Conservation (phyloP, 53 echinoderm and acorn worm species). For the Hippasteria phrygiana region DNA sequence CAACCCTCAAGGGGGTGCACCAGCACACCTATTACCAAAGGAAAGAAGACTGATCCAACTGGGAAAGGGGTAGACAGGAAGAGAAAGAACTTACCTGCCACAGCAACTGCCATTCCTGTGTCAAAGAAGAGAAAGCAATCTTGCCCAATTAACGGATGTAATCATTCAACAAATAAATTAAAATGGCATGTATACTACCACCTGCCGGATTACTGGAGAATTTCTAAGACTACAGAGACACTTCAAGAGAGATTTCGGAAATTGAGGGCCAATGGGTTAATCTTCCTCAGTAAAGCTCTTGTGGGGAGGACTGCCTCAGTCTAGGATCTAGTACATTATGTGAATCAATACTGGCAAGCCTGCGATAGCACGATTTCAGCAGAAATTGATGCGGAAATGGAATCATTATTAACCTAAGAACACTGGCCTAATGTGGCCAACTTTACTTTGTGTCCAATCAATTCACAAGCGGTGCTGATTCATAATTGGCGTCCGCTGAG, state of each 20-base stretch:
- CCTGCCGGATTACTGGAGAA: constrained; percentile 15
- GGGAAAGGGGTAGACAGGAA: background rate
- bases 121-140: constrained; percentile 26
- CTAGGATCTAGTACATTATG: background rate
- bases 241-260: background rate
- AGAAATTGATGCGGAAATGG: constrained; percentile 40
- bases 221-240: background rate
- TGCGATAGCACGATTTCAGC: background rate
- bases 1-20: constrained; percentile 1
- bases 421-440: background rate
- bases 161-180: constrained; percentile 30
- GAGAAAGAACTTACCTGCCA: background rate
- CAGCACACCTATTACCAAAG: background rate
- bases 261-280: constrained; percentile 11
- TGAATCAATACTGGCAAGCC: constrained; percentile 18
- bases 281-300: constrained; percentile 1
- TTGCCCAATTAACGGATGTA: constrained; percentile 39
- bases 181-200: constrained; percentile 47
- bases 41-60: background rate
- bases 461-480: constrained; percentile 17
- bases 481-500: constrained; percentile 44
- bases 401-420: background rate
- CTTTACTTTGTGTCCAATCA: constrained; percentile 39
- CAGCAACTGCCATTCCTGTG: background rate
- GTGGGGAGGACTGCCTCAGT: constrained; percentile 8